phyloP scores from a whole-genome alignment of 1,140 invertebrate species.

The Reticulitermes speratus region DNA sequence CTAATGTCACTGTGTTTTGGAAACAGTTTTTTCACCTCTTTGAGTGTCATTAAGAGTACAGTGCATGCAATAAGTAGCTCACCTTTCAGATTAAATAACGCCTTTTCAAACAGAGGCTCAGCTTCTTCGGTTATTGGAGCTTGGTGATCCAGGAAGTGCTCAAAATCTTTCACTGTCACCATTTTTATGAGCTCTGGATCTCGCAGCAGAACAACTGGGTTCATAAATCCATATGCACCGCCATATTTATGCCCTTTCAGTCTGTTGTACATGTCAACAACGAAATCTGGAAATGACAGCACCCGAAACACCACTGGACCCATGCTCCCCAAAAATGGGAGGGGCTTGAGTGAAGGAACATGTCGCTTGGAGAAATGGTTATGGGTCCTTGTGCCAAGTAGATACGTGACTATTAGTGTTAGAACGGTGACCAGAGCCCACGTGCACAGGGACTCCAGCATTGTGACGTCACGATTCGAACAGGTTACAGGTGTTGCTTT shows the following conservation, averaged over 20 bases:
- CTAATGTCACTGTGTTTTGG: neutral
- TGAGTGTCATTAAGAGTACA: neutral
- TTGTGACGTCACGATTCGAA: neutral
- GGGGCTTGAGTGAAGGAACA: constrained; percentile 11
- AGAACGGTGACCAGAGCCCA: neutral
- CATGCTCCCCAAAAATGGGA: constrained; percentile 39
- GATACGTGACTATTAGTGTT: neutral
- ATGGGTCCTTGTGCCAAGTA: neutral
- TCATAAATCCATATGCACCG: constrained; percentile 43
- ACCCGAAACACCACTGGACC: constrained; percentile 22
- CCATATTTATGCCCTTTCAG: constrained; percentile 38
- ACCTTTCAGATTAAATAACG: constrained; percentile 46
- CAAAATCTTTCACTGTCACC: constrained; percentile 45
- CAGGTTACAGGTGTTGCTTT: too few species aligned
- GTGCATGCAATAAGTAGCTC: neutral
- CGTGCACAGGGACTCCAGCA: neutral
- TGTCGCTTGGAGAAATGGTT: neutral
- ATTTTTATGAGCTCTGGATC: constrained; percentile 39
- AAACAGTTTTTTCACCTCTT: too few species aligned
- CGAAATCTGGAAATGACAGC: constrained; percentile 33
- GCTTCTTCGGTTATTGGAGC: constrained; percentile 41
- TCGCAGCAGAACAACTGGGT: constrained; percentile 37
- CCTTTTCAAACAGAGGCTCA: constrained; percentile 46
- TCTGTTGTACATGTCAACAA: constrained; percentile 35
- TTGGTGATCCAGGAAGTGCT: constrained; percentile 46